These are phyloP conservation scores for Python bivittatus DNA, from an alignment of 2,113 vertebrate species.

Conservation along the genomic window DNA sequence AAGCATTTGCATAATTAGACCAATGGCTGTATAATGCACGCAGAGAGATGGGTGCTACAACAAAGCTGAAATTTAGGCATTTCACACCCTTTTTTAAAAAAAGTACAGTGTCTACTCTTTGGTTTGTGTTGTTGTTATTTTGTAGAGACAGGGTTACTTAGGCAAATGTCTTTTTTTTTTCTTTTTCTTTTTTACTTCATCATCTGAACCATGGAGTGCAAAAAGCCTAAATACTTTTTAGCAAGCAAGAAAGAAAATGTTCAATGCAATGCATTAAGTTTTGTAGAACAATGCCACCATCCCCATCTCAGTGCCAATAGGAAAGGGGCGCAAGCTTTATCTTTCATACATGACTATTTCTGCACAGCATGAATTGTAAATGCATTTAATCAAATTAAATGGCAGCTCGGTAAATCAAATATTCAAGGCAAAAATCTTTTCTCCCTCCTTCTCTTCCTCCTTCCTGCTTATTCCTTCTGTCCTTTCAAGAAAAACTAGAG, in stretches of 20 bases:
- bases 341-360: slow-evolving; percentile 61
- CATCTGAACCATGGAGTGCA: slow-evolving; percentile 43
- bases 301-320: not conserved
- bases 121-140: not conserved
- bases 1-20: not conserved
- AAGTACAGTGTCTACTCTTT: not conserved
- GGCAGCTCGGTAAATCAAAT: slow-evolving; percentile 48
- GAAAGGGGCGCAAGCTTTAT: slow-evolving; percentile 63
- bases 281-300: not conserved
- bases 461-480: not conserved
- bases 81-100: not conserved
- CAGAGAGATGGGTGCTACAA: not conserved
- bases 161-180: not conserved
- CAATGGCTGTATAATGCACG: not conserved
- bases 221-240: slow-evolving; percentile 19
- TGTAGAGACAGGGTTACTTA: not conserved
- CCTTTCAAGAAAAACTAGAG: not conserved
- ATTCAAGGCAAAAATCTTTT: slow-evolving; percentile 23
- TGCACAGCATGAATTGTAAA: slow-evolving; percentile 62
- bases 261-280: not conserved
- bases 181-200: not conserved
- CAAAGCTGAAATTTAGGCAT: not conserved
- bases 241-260: not conserved
- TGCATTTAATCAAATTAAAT: slow-evolving; percentile 12
- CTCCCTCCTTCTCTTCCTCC: no score